Percentiles rank a stretch among this genome's conserved stretches.
Conservation (phyloP, 2,797 vertebrate genomes). For the Urophycis tenuis region DNA sequence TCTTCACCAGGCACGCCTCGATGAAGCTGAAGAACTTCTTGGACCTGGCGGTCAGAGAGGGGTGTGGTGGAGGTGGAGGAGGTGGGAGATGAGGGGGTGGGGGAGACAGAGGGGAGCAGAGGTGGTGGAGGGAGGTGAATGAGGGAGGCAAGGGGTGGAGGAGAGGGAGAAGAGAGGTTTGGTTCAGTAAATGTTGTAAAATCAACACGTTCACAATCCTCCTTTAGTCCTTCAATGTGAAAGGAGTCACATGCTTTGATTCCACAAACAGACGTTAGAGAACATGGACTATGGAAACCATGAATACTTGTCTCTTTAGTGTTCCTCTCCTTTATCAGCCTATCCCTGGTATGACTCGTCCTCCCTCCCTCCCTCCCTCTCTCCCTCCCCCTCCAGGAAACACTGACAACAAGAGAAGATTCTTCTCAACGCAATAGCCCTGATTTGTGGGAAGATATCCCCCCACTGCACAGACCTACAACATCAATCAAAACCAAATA, state of each 20-base stretch:
- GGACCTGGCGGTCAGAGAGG: conserved; percentile 61
- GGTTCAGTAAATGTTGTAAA: background rate
- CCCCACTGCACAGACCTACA: background rate
- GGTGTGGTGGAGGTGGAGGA: background rate
- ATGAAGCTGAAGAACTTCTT: conserved; percentile 80
- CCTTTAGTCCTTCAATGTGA: background rate
- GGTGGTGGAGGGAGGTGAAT: background rate
- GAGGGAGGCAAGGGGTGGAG: no score
- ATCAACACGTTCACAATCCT: background rate
- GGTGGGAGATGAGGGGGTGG: no score
- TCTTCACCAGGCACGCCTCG: conserved; percentile 76
- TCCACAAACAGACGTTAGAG: background rate
- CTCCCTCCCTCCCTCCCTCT: background rate
- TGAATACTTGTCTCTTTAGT: background rate
- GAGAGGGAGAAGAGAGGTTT: background rate
- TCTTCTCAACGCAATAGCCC: background rate
- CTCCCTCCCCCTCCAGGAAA: no score
- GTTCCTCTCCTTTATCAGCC: background rate
- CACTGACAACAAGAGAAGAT: background rate
- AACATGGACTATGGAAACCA: background rate
- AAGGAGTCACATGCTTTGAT: background rate
- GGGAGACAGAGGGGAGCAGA: background rate
- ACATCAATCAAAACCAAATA: no score
- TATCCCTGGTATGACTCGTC: background rate
- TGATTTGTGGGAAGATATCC: background rate